Conservation (phyloP, 92 coral and sea anemone species). For the Micromussa lordhowensis region DNA sequence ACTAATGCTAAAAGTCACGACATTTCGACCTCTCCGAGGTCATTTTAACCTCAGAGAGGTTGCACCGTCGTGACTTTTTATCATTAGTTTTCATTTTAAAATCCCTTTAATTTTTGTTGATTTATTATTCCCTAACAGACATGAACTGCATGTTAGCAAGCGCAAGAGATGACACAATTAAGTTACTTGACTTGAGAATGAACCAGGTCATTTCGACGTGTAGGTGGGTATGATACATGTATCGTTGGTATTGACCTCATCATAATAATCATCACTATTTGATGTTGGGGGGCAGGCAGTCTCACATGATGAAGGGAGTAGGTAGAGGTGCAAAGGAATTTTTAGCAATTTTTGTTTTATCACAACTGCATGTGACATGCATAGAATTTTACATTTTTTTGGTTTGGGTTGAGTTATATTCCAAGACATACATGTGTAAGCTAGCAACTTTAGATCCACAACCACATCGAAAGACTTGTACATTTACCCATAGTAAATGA, state of each 20-base stretch:
- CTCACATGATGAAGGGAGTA: background rate
- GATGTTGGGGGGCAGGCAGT: background rate
- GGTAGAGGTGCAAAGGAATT: background rate
- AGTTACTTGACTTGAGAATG: slow-evolving; percentile 90
- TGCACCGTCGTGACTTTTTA: no score
- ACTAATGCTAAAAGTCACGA: no score
- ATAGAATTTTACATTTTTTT: no score
- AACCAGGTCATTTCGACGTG: slow-evolving; percentile 94
- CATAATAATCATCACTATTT: background rate
- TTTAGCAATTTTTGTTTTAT: background rate
- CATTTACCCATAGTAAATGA: no score
- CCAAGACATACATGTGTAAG: background rate
- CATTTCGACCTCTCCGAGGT: no score
- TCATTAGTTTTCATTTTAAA: no score
- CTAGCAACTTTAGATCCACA: no score
- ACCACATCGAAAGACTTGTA: no score
- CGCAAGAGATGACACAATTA: slow-evolving; percentile 94
- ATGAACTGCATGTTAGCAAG: slow-evolving; percentile 89
- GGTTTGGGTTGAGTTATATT: background rate
- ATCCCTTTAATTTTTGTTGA: no score
- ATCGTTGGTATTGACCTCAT: background rate
- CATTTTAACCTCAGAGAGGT: no score
- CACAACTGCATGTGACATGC: background rate
- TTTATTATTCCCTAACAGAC: slow-evolving; percentile 49
- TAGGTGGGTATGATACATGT: slow-evolving; percentile 61